Conservation (phyloP, 2,797 vertebrate genomes). For the Adelosebastes latens region DNA sequence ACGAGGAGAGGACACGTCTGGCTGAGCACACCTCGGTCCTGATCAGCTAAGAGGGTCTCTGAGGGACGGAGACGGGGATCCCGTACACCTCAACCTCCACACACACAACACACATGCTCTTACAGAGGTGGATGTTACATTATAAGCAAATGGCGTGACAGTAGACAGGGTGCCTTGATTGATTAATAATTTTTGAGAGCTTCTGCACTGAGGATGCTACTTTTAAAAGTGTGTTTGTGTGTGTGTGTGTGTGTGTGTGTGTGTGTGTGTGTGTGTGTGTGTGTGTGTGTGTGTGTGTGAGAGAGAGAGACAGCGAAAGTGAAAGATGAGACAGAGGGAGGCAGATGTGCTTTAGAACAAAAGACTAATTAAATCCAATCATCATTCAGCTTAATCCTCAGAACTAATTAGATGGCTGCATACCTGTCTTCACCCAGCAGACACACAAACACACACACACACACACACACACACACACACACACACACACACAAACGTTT, state of each 20-base stretch:
- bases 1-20: constrained; percentile 41
- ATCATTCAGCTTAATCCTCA: constrained; percentile 70
- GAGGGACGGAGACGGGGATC: constrained; percentile 11
- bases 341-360: constrained; percentile 53
- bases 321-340: neutral
- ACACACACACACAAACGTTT: neutral
- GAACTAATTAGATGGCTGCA: constrained; percentile 75
- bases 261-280: neutral
- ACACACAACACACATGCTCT: neutral
- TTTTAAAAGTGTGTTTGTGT: neutral
- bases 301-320: neutral
- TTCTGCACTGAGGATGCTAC: neutral
- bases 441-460: constrained; percentile 1
- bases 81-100: neutral
- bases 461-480: neutral
- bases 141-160: neutral
- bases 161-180: neutral
- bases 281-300: neutral
- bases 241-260: neutral
- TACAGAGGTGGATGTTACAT: neutral
- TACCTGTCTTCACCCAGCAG: constrained; percentile 55
- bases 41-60: constrained; percentile 42
- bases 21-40: constrained; percentile 43
- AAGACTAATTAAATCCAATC: constrained; percentile 78
- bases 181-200: neutral